Base-by-base conservation (phyloP, 2,888 invertebrate species). In the Calameuta idolon region DNA sequence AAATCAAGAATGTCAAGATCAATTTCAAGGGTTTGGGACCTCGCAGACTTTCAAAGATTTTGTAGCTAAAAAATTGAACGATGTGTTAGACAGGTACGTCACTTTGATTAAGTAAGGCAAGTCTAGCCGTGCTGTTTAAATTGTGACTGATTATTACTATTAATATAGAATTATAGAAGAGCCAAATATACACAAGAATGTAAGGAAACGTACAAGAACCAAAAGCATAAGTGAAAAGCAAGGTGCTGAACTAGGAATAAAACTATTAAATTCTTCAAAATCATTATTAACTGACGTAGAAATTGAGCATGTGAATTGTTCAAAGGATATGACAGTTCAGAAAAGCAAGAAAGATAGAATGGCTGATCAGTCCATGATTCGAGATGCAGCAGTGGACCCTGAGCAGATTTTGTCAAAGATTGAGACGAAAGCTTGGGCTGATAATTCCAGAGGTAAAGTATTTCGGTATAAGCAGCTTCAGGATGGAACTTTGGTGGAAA, bases 401-500 rank as follows among this genome's bases (percentile, higher is more conserved):
- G 83, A 87, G 35, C 79, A 77, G 76, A 80, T 90, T 81, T 81
- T 90, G 30, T 88, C 86, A 0, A 88, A 87, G 81, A 9, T 31
- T 30, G 86, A 88, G 40, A 88, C 85, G 4, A 80, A 84, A 84
- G 79, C 81, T 73, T 90, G 90, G 90, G 82, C 77, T 2, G 83
- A 83, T 74, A 86, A 82, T 77, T 81, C 80, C 79, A 87, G 85
- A 69, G 86, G 84, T 33, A 79, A 83, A 73, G 87, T 85, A 15
- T 90, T 87, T 74, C 87, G 86, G 75, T 90, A 90, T 81, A 89
- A 88, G 77, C 86, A 81, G 83, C 73, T 79, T 12, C 77, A 82
- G 33, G 80, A 87, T 79, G 89, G 89, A 37, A 81, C 40, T 75
- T 81, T 90, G 76, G 69, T 86, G 0, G 86, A 87, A 82, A 73